Evolutionary conservation across 2,888 invertebrate species (phyloP), one percentile per base, ranked within the genome.

Genomic region (Dolomedes plantarius): DNA sequence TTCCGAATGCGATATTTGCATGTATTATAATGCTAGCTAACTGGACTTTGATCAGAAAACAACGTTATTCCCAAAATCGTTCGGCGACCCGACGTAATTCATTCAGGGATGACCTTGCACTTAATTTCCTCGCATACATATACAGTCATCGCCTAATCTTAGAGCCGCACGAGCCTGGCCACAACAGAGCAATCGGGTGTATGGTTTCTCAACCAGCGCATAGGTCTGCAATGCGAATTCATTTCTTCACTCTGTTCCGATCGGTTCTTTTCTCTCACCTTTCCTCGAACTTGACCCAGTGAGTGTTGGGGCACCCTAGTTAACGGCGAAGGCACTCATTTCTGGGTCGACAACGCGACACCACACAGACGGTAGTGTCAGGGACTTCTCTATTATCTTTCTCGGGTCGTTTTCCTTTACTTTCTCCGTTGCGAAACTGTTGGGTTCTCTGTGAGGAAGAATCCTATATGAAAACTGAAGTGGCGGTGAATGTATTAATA

Each of bases 201-300:
- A 36, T 16, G 46, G 3, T 56, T 56, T 56, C 56, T 56, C 56
- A 56, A 56, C 23, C 23, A 6, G 16, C 46, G 36, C 2, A 13
- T 13, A 16, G 16, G 16, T 46, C 46, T 56, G 56, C 23, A 23
- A 56, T 5, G 56, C 11, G 56, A n/a, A n/a, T 23, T 2, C 23
- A 16, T 56, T 56, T 19, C 56, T 56, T 56, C 56, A 56, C 56
- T 23, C 1, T 56, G 23, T 56, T 46, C 23, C 11, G 23, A 56
- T 56, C 19, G 2, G 7, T 1, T 1, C 7, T 3, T 56, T 46
- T 46, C 41, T 46, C 41, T 16, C 16, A 13, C 41, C 23, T 56
- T 16, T 56, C 56, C 56, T 56, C 56, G 56, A 56, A 56, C 56
- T 56, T 56, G 56, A 56, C 56, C 56, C 56, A 56, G 2, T 46